phyloP scores from a whole-genome alignment of 2,888 invertebrate genomes.

The Ceriagrion tenellum region DNA sequence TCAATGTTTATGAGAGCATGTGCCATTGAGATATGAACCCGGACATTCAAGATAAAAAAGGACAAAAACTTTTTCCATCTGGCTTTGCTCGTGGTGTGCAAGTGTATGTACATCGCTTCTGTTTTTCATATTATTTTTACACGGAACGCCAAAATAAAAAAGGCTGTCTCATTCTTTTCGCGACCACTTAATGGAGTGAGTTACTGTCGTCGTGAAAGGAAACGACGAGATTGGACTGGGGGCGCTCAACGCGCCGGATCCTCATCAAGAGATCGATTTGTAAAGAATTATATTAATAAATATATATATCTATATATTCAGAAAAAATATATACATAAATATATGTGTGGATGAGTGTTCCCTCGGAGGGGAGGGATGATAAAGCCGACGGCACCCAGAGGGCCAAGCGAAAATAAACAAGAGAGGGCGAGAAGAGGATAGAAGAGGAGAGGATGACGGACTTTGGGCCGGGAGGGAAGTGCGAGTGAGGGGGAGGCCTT shows the following conservation, averaged over 20 bases:
- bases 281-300: not conserved
- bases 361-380: not conserved
- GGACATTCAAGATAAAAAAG: not conserved
- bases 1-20: not conserved
- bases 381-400: not conserved
- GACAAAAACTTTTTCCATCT: not conserved
- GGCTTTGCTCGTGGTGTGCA: conserved; percentile 23
- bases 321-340: not conserved
- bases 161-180: not conserved
- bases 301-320: conserved; percentile 25
- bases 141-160: conserved; percentile 18
- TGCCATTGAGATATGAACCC: not conserved
- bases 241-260: not conserved
- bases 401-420: conserved; percentile 14
- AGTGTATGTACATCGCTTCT: conserved; percentile 27
- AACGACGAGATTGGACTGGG: not conserved
- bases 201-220: not conserved
- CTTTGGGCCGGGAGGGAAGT: not conserved
- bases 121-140: conserved; percentile 33
- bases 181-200: conserved; percentile 17
- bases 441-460: not conserved
- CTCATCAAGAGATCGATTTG: conserved; percentile 20
- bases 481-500: not conserved
- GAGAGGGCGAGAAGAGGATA: not conserved
- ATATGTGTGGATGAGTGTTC: conserved; percentile 21